phyloP scores from a whole-genome alignment of 2,888 invertebrate genomes.

The Drosophila heteroneura region DNA sequence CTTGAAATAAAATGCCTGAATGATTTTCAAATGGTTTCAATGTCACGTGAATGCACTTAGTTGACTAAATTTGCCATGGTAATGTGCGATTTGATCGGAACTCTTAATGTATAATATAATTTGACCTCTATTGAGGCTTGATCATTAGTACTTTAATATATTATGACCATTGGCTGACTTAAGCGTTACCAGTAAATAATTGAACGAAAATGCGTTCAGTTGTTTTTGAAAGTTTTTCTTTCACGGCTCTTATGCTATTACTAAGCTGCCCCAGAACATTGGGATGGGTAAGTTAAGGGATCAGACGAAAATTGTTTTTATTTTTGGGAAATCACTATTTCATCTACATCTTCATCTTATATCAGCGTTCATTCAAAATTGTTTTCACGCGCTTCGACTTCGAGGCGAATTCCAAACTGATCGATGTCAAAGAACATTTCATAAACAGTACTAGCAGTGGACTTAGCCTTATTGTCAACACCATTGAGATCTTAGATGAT shows the following conservation, averaged over 20 bases:
- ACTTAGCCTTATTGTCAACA: conserved; percentile 63
- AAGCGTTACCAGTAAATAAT: conserved; percentile 62
- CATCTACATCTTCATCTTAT: background rate
- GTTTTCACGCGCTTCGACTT: conserved; percentile 69
- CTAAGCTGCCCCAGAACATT: conserved; percentile 43
- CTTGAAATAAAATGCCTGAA: conserved; percentile 42
- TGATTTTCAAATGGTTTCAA: conserved; percentile 36
- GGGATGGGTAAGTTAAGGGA: conserved; percentile 74
- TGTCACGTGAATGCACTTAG: conserved; percentile 41
- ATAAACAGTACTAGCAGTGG: conserved; percentile 65
- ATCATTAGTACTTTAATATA: conserved; percentile 34
- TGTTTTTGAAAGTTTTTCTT: conserved; percentile 27
- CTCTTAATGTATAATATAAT: conserved; percentile 54
- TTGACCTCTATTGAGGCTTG: conserved; percentile 62
- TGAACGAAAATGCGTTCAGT: conserved; percentile 57
- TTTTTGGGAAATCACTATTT: background rate
- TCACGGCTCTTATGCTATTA: conserved; percentile 47
- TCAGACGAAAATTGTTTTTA: too few relatives aligned
- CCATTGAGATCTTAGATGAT: conserved; percentile 71
- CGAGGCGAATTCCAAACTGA: conserved; percentile 66
- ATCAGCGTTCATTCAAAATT: conserved; percentile 80
- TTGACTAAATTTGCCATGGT: conserved; percentile 41
- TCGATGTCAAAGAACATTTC: conserved; percentile 70
- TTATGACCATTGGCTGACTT: conserved; percentile 58
- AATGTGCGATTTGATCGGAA: conserved; percentile 20